Evolutionary conservation across 2,113 vertebrate genomes (phyloP).

Genomic region (Crypturellus undulatus): DNA sequence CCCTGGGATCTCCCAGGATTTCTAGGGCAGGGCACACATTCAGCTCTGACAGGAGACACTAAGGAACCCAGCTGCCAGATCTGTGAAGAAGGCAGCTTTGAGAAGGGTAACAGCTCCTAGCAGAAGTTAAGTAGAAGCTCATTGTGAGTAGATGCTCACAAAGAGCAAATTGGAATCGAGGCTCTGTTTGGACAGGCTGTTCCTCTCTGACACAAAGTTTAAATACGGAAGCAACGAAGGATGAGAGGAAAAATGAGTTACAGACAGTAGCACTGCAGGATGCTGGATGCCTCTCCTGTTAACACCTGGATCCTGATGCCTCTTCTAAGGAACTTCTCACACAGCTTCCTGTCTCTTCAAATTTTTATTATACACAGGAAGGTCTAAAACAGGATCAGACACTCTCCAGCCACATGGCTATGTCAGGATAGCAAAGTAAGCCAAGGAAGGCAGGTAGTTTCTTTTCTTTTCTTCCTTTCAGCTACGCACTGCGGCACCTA

Average conservation of each 20-base stretch:
- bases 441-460: not conserved
- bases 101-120: not conserved
- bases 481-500: not conserved
- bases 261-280: not conserved
- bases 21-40: not conserved
- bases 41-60: not conserved
- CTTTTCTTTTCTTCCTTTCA: not conserved
- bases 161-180: not conserved
- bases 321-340: not conserved
- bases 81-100: not conserved
- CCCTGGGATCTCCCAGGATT: not conserved
- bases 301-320: not conserved
- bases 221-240: not conserved
- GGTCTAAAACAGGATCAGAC: not conserved
- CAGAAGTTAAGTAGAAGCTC: not conserved
- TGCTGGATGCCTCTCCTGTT: no score
- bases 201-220: not conserved
- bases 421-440: not conserved
- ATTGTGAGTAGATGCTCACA: no score
- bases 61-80: not conserved
- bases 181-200: not conserved
- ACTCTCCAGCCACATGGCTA: not conserved
- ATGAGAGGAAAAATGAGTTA: not conserved
- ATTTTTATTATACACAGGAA: not conserved
- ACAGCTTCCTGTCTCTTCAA: not conserved